Percentiles rank a stretch among this genome's conserved stretches.
Evolutionary conservation across 2,113 vertebrate genomes (phyloP).

Genomic region (Aix galericulata): DNA sequence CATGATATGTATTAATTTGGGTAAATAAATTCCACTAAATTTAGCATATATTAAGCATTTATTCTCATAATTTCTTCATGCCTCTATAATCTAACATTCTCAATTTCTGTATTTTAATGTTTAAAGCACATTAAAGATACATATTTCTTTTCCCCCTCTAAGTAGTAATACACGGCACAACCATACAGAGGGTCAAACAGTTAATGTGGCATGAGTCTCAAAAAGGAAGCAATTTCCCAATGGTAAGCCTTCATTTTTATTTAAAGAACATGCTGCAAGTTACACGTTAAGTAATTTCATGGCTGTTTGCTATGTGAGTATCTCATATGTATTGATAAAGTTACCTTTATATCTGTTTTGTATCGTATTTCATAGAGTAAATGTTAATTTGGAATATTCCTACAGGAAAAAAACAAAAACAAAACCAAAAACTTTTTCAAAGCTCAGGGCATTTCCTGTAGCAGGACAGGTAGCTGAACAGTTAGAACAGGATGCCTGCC

Average conservation of each 20-base stretch:
- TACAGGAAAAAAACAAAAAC: neutral
- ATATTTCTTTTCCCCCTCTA: fast-evolving
- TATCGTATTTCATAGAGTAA: neutral
- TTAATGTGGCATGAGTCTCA: neutral
- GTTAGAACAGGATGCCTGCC: neutral
- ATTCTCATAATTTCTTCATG: neutral
- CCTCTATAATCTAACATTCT: neutral
- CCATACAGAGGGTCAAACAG: neutral
- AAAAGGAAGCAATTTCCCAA: neutral
- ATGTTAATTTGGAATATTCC: neutral
- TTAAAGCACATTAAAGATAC: neutral
- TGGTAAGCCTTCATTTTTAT: neutral
- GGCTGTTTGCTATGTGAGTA: neutral
- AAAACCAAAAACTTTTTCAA: neutral
- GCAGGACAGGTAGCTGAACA: neutral
- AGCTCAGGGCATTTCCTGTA: neutral
- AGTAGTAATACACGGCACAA: neutral
- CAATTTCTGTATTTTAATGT: neutral
- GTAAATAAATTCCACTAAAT: neutral
- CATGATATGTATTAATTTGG: neutral
- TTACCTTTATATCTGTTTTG: neutral
- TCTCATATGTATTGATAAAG: neutral
- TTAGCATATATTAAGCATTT: neutral
- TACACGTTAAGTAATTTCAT: neutral
- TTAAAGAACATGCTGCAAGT: neutral